Conservation (phyloP, 2,888 invertebrate genomes). For the Apodemia duryi region DNA sequence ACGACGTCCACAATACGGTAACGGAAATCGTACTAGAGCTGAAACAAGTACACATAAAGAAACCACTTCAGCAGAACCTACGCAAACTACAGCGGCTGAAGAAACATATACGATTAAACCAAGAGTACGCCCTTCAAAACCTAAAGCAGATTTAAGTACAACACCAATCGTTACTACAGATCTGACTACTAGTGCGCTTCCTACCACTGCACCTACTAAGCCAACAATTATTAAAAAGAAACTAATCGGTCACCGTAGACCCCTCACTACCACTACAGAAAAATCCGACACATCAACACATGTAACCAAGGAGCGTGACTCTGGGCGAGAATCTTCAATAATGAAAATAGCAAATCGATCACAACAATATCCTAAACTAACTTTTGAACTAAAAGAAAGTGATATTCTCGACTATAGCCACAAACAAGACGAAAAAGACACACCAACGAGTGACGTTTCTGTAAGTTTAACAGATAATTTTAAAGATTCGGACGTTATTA, state of each 20-base stretch:
- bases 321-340: conserved; percentile 64
- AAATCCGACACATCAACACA: conserved; percentile 60
- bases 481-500: conserved; percentile 47
- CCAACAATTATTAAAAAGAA: conserved; percentile 68
- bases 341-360: conserved; percentile 73
- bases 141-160: conserved; percentile 53
- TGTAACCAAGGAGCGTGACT: conserved; percentile 45
- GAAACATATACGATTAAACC: conserved; percentile 61
- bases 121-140: conserved; percentile 52
- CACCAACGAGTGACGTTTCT: conserved; percentile 71
- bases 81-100: conserved; percentile 45
- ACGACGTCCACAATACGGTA: conserved; percentile 60
- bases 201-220: conserved; percentile 65
- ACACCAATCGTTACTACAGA: conserved; percentile 67
- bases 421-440: conserved; percentile 75
- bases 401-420: conserved; percentile 67
- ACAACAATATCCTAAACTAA: conserved; percentile 41
- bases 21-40: conserved; percentile 51
- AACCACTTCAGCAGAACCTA: conserved; percentile 44
- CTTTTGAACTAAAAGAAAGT: conserved; percentile 48
- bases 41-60: conserved; percentile 45
- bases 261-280: conserved; percentile 48
- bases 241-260: conserved; percentile 51
- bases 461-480: conserved; percentile 55
- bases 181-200: conserved; percentile 66